Conservation (phyloP, 2,797 vertebrate genomes). For the Odontamblyopus rebecca region DNA sequence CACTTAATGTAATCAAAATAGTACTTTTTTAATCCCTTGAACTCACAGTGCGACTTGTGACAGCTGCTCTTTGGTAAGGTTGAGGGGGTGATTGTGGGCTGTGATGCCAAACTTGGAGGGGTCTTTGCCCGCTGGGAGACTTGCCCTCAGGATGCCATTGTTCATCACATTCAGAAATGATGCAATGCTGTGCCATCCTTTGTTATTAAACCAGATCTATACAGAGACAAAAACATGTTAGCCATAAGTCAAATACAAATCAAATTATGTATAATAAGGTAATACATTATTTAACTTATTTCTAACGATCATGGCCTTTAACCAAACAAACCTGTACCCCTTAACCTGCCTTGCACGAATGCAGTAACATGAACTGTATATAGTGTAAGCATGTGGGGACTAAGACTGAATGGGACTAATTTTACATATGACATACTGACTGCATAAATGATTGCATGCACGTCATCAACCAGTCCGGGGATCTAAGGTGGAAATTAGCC, state of each 20-base stretch:
- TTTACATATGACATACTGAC: no score
- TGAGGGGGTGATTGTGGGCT: slow-evolving; percentile 93
- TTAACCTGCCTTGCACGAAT: no score
- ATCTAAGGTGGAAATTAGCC: no score
- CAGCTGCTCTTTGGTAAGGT: slow-evolving; percentile 97
- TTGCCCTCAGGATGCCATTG: slow-evolving; percentile 91
- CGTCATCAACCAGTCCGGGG: no score
- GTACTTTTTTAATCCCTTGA: background rate
- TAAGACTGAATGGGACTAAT: no score
- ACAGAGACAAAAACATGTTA: slow-evolving; percentile 18
- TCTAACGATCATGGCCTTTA: no score
- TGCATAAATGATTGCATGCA: no score
- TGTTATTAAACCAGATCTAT: slow-evolving; percentile 99
- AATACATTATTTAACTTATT: background rate
- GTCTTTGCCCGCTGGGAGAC: slow-evolving; percentile 80
- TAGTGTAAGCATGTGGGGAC: no score
- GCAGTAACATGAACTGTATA: no score
- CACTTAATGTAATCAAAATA: background rate
- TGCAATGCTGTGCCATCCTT: slow-evolving; percentile 95
- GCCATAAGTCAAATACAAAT: background rate
- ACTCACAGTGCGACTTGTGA: slow-evolving; percentile 97
- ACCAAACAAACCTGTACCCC: no score
- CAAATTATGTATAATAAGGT: background rate
- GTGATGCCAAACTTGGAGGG: slow-evolving; percentile 87
- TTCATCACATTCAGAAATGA: slow-evolving; percentile 96